Percentiles rank a stretch among this genome's conserved stretches.
These are phyloP conservation scores for Sceliomorpha sp. DNA, from an alignment of 2,888 invertebrate genomes.

Conservation along the genomic window DNA sequence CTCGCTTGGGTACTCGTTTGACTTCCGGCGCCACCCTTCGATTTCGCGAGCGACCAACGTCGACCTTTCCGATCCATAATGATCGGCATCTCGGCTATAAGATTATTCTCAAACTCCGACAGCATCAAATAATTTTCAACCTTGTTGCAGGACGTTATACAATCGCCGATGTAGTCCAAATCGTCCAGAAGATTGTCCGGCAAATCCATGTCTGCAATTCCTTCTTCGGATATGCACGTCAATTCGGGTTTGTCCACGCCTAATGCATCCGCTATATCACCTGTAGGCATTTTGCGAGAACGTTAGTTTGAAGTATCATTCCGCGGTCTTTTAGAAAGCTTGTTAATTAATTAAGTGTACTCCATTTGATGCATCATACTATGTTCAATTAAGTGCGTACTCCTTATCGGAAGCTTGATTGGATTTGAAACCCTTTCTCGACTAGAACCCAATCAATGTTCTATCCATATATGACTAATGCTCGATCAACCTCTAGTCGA, in stretches of 20 bases:
- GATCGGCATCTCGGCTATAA: conserved; percentile 89
- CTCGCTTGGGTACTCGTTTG: conserved; percentile 74
- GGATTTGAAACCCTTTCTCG: too few relatives aligned
- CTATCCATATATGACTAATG: too few relatives aligned
- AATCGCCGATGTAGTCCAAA: conserved; percentile 89
- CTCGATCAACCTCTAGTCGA: too few relatives aligned
- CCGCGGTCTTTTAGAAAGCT: too few relatives aligned
- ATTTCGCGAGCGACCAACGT: conserved; percentile 87
- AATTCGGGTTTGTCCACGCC: conserved; percentile 85
- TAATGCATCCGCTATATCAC: conserved; percentile 65
- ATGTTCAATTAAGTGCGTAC: too few relatives aligned
- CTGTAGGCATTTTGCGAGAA: conserved; percentile 41
- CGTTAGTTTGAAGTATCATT: too few relatives aligned
- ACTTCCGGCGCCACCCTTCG: conserved; percentile 64
- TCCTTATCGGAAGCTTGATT: too few relatives aligned
- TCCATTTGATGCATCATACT: too few relatives aligned
- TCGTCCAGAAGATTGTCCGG: conserved; percentile 90
- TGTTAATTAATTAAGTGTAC: too few relatives aligned
- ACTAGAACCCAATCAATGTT: too few relatives aligned
- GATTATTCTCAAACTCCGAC: conserved; percentile 92
- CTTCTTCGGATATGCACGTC: conserved; percentile 92
- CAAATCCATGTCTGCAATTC: conserved; percentile 90
- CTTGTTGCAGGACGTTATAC: conserved; percentile 92
- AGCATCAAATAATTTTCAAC: conserved; percentile 93
- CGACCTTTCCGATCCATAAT: conserved; percentile 87